Base-by-base conservation (phyloP, 2,797 vertebrate genomes). In the Nannoperca australis region DNA sequence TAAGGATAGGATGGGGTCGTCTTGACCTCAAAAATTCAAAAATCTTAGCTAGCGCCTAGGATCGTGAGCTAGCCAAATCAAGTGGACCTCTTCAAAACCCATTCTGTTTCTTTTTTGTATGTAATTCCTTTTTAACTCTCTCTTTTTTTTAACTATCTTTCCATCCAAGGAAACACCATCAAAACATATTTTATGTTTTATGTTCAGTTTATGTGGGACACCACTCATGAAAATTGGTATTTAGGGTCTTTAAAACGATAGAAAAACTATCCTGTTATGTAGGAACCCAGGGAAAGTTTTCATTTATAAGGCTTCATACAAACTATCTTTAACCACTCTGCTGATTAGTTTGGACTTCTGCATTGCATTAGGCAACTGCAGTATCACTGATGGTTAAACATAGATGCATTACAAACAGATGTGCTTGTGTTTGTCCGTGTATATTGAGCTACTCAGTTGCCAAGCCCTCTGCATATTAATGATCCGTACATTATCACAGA, bases 381-480 rank as follows among this genome's bases (percentile, higher is more conserved):
- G 50, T 18, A 20, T 24, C 38, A 42, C 50, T 53, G 38, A 67
- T 47, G 49, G 32, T 71, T 49, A 54, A 32, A 44, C 53, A 42
- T 9, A 17, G 38, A 45, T 51, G 15, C 49, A 32, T 51, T 50
- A 7, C 49, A 58, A 17, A 58, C 67, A 7, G n/a, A 60, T 76
- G 64, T 60, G 30, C 55, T 50, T n/a, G 49, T 76, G 78, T 76
- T 68, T 58, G 24, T 76, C 34, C 0, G 14, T 69, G 69, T 27
- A 1, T 50, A 67, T 76, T 30, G 56, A 79, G 65, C 59, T 18
- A 1, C 36, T 62, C 40, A 66, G 38, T 73, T 77, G 56, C 38
- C 42, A 47, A 24, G 45, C 62, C 38, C 45, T 49, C 53, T 59
- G 68, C 55, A 76, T 67, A 42, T 78, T 40, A 73, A 85, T 34